Conservation (phyloP, 2,113 vertebrate genomes). For the Mugil cephalus region DNA sequence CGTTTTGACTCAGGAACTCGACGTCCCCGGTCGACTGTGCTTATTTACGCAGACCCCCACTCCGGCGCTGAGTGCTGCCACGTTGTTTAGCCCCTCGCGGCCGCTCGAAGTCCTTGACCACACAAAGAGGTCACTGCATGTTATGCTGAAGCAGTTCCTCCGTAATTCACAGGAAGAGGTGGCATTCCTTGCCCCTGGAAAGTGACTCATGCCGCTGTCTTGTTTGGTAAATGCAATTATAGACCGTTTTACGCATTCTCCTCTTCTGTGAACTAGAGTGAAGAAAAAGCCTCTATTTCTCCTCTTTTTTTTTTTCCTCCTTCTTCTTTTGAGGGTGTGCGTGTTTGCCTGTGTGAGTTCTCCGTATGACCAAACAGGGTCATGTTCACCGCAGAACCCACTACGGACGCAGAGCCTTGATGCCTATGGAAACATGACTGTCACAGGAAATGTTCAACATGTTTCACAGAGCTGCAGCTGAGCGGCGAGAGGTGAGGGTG, state of each 20-base stretch:
- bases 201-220: slow-evolving; percentile 69
- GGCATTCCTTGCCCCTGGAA: slow-evolving; percentile 67
- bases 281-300: slow-evolving; percentile 24
- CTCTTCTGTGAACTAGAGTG: slow-evolving; percentile 45
- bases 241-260: slow-evolving; percentile 38
- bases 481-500: slow-evolving; percentile 57
- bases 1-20: slow-evolving; percentile 56
- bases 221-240: slow-evolving; percentile 70
- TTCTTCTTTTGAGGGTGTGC: background rate
- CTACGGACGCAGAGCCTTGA: slow-evolving; percentile 29
- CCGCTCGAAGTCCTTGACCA: slow-evolving; percentile 52
- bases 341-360: slow-evolving; percentile 42
- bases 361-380: slow-evolving; percentile 63
- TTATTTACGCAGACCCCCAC: slow-evolving; percentile 62
- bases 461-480: slow-evolving; percentile 70
- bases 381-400: slow-evolving; percentile 51
- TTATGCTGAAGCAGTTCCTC: slow-evolving; percentile 49
- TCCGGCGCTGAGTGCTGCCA: slow-evolving; percentile 23
- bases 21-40: slow-evolving; percentile 47
- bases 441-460: slow-evolving; percentile 84
- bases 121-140: slow-evolving; percentile 55
- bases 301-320: background rate
- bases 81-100: slow-evolving; percentile 54
- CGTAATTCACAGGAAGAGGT: slow-evolving; percentile 65
- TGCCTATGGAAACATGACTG: slow-evolving; percentile 70